Evolutionary conservation across 1,140 invertebrate genomes (phyloP).

Genomic region (Anoplophora glabripennis): DNA sequence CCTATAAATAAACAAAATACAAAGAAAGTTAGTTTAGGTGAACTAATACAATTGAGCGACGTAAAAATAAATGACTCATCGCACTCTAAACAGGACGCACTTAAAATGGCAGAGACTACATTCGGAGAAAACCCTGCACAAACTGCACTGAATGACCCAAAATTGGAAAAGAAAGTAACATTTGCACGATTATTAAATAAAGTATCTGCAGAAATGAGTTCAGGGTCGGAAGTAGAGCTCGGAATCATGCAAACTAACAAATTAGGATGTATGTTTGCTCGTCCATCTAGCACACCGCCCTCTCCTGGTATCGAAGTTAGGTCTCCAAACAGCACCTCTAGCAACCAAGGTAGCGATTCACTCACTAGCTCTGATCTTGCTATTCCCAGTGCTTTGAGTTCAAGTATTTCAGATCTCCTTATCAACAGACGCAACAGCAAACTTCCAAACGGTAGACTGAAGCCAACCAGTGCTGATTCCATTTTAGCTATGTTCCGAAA

Average conservation of each 20-base stretch:
- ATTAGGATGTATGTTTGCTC: slow-evolving; percentile 44
- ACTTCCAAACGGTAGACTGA: slow-evolving; percentile 48
- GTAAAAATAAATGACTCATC: slow-evolving; percentile 46
- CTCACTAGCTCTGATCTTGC: slow-evolving; percentile 64
- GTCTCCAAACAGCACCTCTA: slow-evolving; percentile 61
- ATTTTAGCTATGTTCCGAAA: slow-evolving; percentile 72
- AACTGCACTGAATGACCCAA: slow-evolving; percentile 58
- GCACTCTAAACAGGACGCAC: slow-evolving; percentile 19
- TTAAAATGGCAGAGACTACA: slow-evolving; percentile 57
- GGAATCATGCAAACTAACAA: slow-evolving; percentile 50
- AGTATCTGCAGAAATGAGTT: slow-evolving; percentile 70
- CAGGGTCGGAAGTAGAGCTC: slow-evolving; percentile 62
- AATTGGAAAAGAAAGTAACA: slow-evolving; percentile 72
- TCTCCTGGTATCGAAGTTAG: slow-evolving; percentile 55
- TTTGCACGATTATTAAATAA: slow-evolving; percentile 70
- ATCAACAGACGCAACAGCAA: slow-evolving; percentile 29
- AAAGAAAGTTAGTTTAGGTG: slow-evolving; percentile 61
- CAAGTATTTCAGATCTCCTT: slow-evolving; percentile 45
- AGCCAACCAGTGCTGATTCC: slow-evolving; percentile 69
- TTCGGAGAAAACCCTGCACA: slow-evolving; percentile 54
- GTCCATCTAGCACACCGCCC: slow-evolving; percentile 53
- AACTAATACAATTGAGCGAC: slow-evolving; percentile 68
- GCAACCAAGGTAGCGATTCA: slow-evolving; percentile 68
- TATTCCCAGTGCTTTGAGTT: slow-evolving; percentile 43
- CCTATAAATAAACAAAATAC: slow-evolving; percentile 51